Base-by-base conservation (phyloP, 2,113 vertebrate species). In the Macrotis lagotis region DNA sequence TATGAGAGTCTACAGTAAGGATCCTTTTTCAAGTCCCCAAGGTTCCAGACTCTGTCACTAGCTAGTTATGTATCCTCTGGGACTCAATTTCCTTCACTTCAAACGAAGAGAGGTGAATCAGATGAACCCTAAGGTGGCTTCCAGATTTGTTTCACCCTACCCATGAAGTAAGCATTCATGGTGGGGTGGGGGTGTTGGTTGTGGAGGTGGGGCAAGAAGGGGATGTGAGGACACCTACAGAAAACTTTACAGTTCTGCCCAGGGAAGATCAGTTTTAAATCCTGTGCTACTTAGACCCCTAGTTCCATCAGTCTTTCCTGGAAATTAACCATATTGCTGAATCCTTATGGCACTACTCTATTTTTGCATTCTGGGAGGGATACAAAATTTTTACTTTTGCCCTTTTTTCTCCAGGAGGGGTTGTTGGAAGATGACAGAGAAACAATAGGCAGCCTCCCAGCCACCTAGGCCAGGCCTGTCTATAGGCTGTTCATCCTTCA, bases 401-500 rank as follows among this genome's bases (percentile, higher is more conserved):
- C n/a, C 66, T 83, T 83, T 83, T 83, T 44, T 6, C n/a, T 7
- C n/a, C 44, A 19, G n/a, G 22, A 83, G 19, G 37, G 37, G 19
- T 8, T 44, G 66, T 83, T 37, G 37, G n/a, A n/a, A 44, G n/a
- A 83, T 83, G 66, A 44, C 44, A n/a, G 66, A 83, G 66, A 83
- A 83, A 83, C 7, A 83, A 83, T 83, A 22, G 66, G 6, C 66
- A 83, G 66, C 66, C 6, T 83, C 66, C 24, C n/a, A 83, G 28
- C n/a, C 66, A 44, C 7, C 37, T 19, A 44, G 16, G n/a, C n/a
- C 44, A 44, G 66, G 19, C 6, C 66, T 83, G 66, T 44, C n/a
- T 83, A 83, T n/a, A 24, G 66, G n/a, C 66, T 83, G 66, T 19
- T 83, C 66, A 83, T 97, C 37, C n/a, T 83, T 95, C 1, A 48